Conservation (phyloP, 2,888 invertebrate species). For the Sinodicranocentrus sp. region DNA sequence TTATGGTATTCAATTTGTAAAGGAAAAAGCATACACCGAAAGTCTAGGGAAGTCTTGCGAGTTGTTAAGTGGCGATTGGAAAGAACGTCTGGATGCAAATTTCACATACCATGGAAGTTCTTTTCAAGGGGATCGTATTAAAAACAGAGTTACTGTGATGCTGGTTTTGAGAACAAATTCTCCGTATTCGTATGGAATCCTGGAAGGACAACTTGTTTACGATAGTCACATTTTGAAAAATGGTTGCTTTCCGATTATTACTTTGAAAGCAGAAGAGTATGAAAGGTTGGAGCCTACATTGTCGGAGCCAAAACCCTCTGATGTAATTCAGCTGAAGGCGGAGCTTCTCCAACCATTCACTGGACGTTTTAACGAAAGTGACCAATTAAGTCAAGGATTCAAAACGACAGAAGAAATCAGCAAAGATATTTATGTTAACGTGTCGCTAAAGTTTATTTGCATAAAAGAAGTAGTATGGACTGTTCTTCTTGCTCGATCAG, state of each 20-base stretch:
- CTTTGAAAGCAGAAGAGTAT: constrained; percentile 53
- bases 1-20: too few relatives aligned
- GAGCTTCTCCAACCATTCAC: constrained; percentile 28
- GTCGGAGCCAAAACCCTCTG: constrained; percentile 25
- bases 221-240: constrained; percentile 44
- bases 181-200: constrained; percentile 55
- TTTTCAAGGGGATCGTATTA: background rate
- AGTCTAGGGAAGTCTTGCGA: constrained; percentile 38
- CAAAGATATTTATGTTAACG: constrained; percentile 42
- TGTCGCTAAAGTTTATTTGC: constrained; percentile 46
- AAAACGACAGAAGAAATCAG: background rate
- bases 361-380: background rate
- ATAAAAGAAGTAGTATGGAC: constrained; percentile 53
- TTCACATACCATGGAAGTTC: constrained; percentile 25
- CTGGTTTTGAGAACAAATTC: constrained; percentile 38
- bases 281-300: constrained; percentile 33
- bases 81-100: constrained; percentile 48
- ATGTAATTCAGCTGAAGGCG: constrained; percentile 45
- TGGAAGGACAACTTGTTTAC: constrained; percentile 57
- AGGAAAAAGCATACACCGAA: constrained; percentile 32
- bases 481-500: constrained; percentile 34
- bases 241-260: constrained; percentile 59
- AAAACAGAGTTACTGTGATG: background rate
- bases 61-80: constrained; percentile 33
- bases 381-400: constrained; percentile 15